Base-by-base conservation (phyloP, 2,888 invertebrate species). In the Eledona agricola region DNA sequence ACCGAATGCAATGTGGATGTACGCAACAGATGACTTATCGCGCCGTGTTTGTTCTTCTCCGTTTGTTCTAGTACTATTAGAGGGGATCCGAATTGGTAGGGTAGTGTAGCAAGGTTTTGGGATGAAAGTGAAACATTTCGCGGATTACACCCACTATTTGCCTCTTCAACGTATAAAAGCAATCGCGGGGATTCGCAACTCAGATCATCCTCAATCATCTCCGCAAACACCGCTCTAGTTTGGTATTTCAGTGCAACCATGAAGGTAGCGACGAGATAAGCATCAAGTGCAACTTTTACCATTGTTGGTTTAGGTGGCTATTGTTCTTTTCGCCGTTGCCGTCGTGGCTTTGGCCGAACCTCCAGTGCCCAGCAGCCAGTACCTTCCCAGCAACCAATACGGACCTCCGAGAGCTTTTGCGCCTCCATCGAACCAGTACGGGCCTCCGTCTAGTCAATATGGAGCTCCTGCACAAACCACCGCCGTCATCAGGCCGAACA, bases 71-170 rank as follows among this genome's bases (percentile, higher is more conserved):
- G 15, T 31, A 34, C 38, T 38, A 45, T 25, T 35, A 52, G 54
- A 35, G 54, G 43, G 54, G 43, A 54, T 49, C 2, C 12, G 51
- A 37, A 34, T 46, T 52, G 51, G 65, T 67, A 67, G 66, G 65
- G 64, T 65, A 58, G 58, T 52, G 57, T 55, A 54, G 65, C 69
- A 70, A 69, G 70, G 71, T 72, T 71, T 72, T 67, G 70, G 69
- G 67, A 71, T 71, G 72, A 72, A 72, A 72, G 71, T 72, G 57
- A 69, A 69, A 61, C 64, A 70, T 65, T 70, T 69, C 64, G 64
- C 61, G 63, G 63, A 59, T 61, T 64, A 61, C 71, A 72, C 72
- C 71, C 71, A 70, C 69, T 70, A 68, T 70, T 19, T 38, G 55
- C 47, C 13, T 51, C 46, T 65, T 66, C 61, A 63, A 50, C 60